Conservation (phyloP, 2,888 invertebrate species). For the Pyrrhosoma nymphula region DNA sequence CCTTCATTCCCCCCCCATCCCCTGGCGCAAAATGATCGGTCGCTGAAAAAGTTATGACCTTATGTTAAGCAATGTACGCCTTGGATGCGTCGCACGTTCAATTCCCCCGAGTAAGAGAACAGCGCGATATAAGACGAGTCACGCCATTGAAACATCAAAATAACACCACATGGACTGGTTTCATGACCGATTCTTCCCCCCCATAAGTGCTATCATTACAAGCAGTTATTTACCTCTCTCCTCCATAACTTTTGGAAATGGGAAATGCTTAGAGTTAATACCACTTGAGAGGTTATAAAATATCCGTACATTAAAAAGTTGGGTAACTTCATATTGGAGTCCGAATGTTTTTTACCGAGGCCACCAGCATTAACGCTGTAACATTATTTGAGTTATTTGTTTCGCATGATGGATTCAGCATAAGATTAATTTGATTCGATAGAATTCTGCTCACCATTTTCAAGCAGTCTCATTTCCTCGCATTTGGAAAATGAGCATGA, state of each 20-base stretch:
- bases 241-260: background rate
- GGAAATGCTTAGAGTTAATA: background rate
- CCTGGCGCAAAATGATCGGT: background rate
- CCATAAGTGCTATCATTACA: slow-evolving; percentile 29
- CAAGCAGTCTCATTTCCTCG: too few species aligned
- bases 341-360: background rate
- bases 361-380: background rate
- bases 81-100: slow-evolving; percentile 26
- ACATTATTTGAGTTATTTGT: background rate
- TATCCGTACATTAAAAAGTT: background rate
- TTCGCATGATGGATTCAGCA: background rate
- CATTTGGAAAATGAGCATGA: too few species aligned
- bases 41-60: slow-evolving; percentile 55
- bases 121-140: background rate
- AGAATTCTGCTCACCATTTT: too few species aligned
- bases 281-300: background rate
- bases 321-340: background rate
- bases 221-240: background rate
- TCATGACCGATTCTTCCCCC: slow-evolving; percentile 24
- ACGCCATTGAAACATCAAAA: slow-evolving; percentile 38
- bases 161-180: slow-evolving; percentile 48
- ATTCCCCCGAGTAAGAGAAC: background rate
- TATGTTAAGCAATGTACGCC: slow-evolving; percentile 29
- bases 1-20: background rate
- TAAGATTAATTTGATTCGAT: background rate